These are phyloP conservation scores for Anhinga anhinga DNA, from an alignment of 2,113 vertebrate genomes.

Conservation along the genomic window DNA sequence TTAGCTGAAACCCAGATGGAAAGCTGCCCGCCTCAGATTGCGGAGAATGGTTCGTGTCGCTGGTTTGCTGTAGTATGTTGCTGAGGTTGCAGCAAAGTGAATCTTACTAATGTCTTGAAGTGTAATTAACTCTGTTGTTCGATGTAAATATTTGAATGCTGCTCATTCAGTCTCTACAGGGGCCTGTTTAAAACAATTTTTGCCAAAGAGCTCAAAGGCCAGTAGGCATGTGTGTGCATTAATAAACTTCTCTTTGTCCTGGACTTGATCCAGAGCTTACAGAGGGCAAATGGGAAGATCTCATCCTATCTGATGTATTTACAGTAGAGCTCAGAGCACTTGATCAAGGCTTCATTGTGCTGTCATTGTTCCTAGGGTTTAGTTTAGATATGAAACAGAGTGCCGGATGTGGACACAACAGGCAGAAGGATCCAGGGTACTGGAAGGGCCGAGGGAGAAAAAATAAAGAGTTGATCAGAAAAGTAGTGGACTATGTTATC, in stretches of 20 bases:
- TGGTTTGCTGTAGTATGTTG: conserved; percentile 40
- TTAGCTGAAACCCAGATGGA: conserved; percentile 55
- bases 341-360: conserved; percentile 46
- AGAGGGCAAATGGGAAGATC: conserved; percentile 37
- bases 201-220: conserved; percentile 44
- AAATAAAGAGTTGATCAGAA: background rate
- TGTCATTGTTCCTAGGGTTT: conserved; percentile 13
- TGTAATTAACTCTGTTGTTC: conserved; percentile 55
- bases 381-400: conserved; percentile 6
- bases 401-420: background rate
- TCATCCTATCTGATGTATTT: conserved; percentile 53
- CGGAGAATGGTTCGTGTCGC: conserved; percentile 28
- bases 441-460: background rate
- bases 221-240: conserved; percentile 44
- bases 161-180: background rate
- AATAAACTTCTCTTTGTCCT: conserved; percentile 52
- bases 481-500: background rate
- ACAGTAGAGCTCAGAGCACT: conserved; percentile 23
- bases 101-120: conserved; percentile 42
- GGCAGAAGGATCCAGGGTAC: background rate
- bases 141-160: conserved; percentile 60
- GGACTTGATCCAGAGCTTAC: conserved; percentile 49
- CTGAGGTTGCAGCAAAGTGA: conserved; percentile 52
- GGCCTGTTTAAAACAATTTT: conserved; percentile 23
- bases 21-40: conserved; percentile 21